Conservation (phyloP, 2,797 vertebrate species). For the Micropoecilia bifurca region DNA sequence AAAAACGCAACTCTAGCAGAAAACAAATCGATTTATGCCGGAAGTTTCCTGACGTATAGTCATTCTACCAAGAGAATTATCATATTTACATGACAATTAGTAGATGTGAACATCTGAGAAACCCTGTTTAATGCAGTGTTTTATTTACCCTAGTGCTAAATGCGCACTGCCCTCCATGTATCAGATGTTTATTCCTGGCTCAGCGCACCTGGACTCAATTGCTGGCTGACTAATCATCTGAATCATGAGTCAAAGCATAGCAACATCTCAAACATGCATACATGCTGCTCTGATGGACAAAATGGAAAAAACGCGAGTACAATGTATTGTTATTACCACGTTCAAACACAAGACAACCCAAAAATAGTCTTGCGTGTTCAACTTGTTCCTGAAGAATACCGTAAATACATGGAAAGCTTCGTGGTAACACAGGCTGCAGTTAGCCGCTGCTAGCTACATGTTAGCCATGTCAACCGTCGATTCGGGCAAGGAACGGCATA, state of each 20-base stretch:
- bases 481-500: not conserved
- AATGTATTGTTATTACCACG: not conserved
- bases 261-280: not conserved
- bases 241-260: not conserved
- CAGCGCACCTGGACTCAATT: not conserved
- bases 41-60: not conserved
- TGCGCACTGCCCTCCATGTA: not conserved
- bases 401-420: not conserved
- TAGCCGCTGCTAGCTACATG: conserved; percentile 24
- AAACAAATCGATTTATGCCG: not conserved
- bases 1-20: not conserved
- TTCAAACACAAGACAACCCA: not conserved
- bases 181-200: not conserved
- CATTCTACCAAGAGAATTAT: no score
- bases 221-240: not conserved
- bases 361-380: not conserved
- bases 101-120: not conserved
- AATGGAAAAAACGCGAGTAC: not conserved
- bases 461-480: conserved; percentile 8
- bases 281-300: not conserved
- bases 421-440: not conserved
- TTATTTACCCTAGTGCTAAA: not conserved
- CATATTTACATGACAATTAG: not conserved
- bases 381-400: not conserved
- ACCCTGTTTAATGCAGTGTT: not conserved